phyloP scores from a whole-genome alignment of 1,140 invertebrate genomes.

The Ceratina japonica region DNA sequence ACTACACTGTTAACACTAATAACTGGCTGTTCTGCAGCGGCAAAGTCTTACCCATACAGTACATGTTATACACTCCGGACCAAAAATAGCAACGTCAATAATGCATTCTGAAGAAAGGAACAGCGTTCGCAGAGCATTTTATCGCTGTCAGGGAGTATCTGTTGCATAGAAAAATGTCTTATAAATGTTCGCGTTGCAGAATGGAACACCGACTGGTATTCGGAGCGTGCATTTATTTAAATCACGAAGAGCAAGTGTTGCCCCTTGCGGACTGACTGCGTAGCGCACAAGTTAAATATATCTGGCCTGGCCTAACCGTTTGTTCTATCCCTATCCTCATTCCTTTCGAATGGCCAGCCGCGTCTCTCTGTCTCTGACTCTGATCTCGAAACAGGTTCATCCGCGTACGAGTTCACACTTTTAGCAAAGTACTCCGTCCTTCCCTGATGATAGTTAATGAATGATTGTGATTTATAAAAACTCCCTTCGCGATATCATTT shows the following conservation, averaged over 20 bases:
- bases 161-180: slow-evolving; percentile 20
- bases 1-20: neutral
- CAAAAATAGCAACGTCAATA: slow-evolving; percentile 23
- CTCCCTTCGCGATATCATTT: neutral
- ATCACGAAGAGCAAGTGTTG: slow-evolving; percentile 71
- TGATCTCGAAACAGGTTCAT: slow-evolving; percentile 43
- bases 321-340: slow-evolving; percentile 63
- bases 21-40: neutral
- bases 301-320: slow-evolving; percentile 61
- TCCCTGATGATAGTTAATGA: slow-evolving; percentile 10
- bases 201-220: slow-evolving; percentile 72
- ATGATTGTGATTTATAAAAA: neutral
- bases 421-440: slow-evolving; percentile 2
- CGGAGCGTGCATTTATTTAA: slow-evolving; percentile 75
- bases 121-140: neutral
- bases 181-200: slow-evolving; percentile 32
- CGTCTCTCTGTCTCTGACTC: slow-evolving; percentile 5
- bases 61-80: neutral
- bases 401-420: slow-evolving; percentile 8
- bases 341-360: slow-evolving; percentile 55
- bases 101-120: neutral
- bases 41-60: neutral
- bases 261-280: slow-evolving; percentile 63
- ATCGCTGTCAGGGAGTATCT: slow-evolving; percentile 1
- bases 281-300: slow-evolving; percentile 74